Evolutionary conservation across 2,888 invertebrate genomes (phyloP), one percentile per base, ranked within the genome.

Genomic region (Biston betularia): DNA sequence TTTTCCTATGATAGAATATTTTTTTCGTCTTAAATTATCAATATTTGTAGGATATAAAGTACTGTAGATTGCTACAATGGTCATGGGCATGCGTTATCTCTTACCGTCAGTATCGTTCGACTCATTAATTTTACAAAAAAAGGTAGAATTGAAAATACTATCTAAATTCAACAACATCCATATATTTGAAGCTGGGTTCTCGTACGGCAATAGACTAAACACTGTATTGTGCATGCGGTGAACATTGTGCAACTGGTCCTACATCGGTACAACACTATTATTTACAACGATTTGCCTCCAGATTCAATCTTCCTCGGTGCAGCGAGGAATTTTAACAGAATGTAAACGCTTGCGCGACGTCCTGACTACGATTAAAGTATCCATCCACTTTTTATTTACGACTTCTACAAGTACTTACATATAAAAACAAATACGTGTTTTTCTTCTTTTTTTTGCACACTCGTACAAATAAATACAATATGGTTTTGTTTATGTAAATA

Each of bases 301-400:
- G 69, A 71, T 67, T 46, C 64, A 68, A 62, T 65, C 62, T 53
- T 68, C 64, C 34, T 56, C 63, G 50, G 67, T 65, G 49, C 49
- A 60, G 61, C 58, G 46, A 58, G 64, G 69, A 67, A 70, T 73
- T 73, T 71, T 69, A 64, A 63, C 67, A 48, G 69, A 70, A 72
- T 69, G 34, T 58, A 61, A 67, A 69, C 65, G 55, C 54, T 60
- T 42, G 44, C 40, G 10, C 58, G 34, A 53, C 45, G 46, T 38
- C 38, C 40, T 48, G 34, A 11, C 53, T 12, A 34, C 52, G 50
- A 46, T 56, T n/a, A 44, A 59, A 65, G 40, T 54, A 33, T 33
- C 14, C 42, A 35, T 24, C 40, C 15, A 40, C 11, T 6, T n/a
- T n/a, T n/a, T 34, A 50, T 50, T 8, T 24, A 24, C 24, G 24